phyloP scores from a whole-genome alignment of 2,888 invertebrate genomes.

The Ochlodes sylvanus region DNA sequence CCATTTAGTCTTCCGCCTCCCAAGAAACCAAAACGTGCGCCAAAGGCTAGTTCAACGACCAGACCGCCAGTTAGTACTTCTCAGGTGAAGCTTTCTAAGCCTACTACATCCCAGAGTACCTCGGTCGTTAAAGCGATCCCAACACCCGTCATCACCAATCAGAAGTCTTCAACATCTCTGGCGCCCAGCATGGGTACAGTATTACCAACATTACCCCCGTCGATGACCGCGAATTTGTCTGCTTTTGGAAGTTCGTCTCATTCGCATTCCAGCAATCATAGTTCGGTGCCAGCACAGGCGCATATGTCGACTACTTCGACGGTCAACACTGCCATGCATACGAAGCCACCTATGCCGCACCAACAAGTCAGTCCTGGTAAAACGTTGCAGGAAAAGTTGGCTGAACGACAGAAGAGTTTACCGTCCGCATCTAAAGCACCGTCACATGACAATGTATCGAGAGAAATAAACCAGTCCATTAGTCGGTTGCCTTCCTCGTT shows the following conservation, averaged over 20 bases:
- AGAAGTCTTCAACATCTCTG: slow-evolving; percentile 61
- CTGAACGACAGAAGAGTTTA: slow-evolving; percentile 85
- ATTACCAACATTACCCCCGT: slow-evolving; percentile 66
- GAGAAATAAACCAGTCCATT: slow-evolving; percentile 69
- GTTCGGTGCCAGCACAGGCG: slow-evolving; percentile 60
- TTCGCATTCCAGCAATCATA: slow-evolving; percentile 49
- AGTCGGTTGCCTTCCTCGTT: slow-evolving; percentile 81
- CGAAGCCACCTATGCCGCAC: slow-evolving; percentile 70
- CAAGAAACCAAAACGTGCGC: slow-evolving; percentile 73
- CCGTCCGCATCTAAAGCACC: slow-evolving; percentile 56
- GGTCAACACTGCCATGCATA: slow-evolving; percentile 59
- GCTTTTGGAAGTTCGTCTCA: slow-evolving; percentile 47
- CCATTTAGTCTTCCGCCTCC: slow-evolving; percentile 63
- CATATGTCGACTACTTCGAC: slow-evolving; percentile 65
- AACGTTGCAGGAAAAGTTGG: slow-evolving; percentile 88
- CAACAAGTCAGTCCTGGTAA: slow-evolving; percentile 85
- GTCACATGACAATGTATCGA: slow-evolving; percentile 39
- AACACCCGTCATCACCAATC: slow-evolving; percentile 54
- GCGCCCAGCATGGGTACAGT: slow-evolving; percentile 75
- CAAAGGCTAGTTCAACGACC: slow-evolving; percentile 52
- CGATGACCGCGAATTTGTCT: slow-evolving; percentile 64
- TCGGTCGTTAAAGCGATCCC: slow-evolving; percentile 54
- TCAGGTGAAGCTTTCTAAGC: slow-evolving; percentile 57
- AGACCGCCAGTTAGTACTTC: slow-evolving; percentile 45
- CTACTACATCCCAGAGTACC: slow-evolving; percentile 46